Evolutionary conservation across 1,140 invertebrate genomes (phyloP).

Genomic region (Belonocnema kinseyi): DNA sequence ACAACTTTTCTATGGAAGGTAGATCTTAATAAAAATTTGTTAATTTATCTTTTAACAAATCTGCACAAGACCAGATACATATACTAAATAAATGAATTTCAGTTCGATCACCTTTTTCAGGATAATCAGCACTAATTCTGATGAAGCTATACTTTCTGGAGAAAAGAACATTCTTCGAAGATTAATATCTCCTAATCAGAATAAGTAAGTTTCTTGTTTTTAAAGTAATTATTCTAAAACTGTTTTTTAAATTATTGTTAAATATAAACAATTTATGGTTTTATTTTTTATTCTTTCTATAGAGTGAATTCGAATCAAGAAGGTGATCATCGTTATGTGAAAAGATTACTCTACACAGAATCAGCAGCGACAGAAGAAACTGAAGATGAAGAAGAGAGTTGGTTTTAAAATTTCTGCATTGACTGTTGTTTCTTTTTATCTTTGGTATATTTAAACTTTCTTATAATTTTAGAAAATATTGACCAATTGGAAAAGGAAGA

Average conservation of each 20-base stretch:
- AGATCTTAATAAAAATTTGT: background rate
- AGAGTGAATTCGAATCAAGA: slow-evolving; percentile 38
- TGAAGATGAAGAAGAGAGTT: slow-evolving; percentile 71
- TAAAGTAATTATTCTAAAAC: background rate
- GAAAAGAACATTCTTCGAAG: slow-evolving; percentile 44
- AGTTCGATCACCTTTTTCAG: slow-evolving; percentile 17
- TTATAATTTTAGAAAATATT: background rate
- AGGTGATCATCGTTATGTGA: slow-evolving; percentile 52
- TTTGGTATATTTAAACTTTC: background rate
- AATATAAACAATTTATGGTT: too few relatives aligned
- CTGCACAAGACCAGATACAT: background rate
- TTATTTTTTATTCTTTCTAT: too few relatives aligned
- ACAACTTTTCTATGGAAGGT: slow-evolving; percentile 59
- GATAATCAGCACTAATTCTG: slow-evolving; percentile 42
- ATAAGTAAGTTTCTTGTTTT: background rate
- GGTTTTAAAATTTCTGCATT: slow-evolving; percentile 34
- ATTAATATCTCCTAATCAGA: slow-evolving; percentile 41
- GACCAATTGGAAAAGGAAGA: background rate
- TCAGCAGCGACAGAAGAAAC: slow-evolving; percentile 71
- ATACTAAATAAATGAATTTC: background rate
- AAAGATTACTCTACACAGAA: slow-evolving; percentile 67
- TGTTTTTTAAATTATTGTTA: background rate
- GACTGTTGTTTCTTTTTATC: too few relatives aligned
- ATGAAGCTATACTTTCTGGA: slow-evolving; percentile 41
- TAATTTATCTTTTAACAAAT: background rate